These are phyloP conservation scores for Ephydatia muelleri DNA, from an alignment of 37 sponge, comb jelly and placozoan genomes.

Conservation along the genomic window DNA sequence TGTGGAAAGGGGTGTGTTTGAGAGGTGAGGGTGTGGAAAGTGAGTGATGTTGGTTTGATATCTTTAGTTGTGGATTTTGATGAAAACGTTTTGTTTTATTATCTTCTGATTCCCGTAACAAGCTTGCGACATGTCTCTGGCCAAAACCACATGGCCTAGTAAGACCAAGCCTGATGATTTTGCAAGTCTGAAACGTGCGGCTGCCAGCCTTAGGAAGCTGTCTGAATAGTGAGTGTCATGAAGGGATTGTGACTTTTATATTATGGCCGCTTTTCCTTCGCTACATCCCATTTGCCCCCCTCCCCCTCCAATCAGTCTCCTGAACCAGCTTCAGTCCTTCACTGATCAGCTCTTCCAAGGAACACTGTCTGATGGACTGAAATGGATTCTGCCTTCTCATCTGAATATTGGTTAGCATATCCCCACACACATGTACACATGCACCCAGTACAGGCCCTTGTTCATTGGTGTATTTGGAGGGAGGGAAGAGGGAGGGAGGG, in stretches of 20 bases:
- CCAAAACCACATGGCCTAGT: slow-evolving; percentile 56
- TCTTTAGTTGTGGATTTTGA: not conserved
- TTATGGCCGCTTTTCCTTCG: not conserved
- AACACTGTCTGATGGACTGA: slow-evolving; percentile 41
- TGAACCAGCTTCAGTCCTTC: slow-evolving; percentile 71
- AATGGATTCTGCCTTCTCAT: slow-evolving; percentile 66
- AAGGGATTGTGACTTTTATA: not conserved
- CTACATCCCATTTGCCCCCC: not conserved
- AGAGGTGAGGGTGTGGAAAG: not conserved
- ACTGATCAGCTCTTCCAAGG: slow-evolving; percentile 71
- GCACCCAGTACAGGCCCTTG: not conserved
- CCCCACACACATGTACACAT: not conserved
- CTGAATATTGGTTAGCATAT: slow-evolving; percentile 28
- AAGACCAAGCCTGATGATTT: slow-evolving; percentile 56
- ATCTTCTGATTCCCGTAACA: not conserved
- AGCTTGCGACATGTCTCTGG: slow-evolving; percentile 81
- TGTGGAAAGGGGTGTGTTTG: not conserved
- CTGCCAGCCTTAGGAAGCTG: slow-evolving; percentile 53
- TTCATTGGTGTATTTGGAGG: no score
- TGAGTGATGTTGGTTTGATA: not conserved
- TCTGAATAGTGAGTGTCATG: slow-evolving; percentile 60
- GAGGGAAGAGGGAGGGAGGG: no score
- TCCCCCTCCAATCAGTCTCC: slow-evolving; percentile 27
- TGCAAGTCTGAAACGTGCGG: slow-evolving; percentile 28
- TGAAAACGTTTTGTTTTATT: not conserved